Evolutionary conservation across 2,888 invertebrate species (phyloP).

Genomic region (Alloplasta piceator): DNA sequence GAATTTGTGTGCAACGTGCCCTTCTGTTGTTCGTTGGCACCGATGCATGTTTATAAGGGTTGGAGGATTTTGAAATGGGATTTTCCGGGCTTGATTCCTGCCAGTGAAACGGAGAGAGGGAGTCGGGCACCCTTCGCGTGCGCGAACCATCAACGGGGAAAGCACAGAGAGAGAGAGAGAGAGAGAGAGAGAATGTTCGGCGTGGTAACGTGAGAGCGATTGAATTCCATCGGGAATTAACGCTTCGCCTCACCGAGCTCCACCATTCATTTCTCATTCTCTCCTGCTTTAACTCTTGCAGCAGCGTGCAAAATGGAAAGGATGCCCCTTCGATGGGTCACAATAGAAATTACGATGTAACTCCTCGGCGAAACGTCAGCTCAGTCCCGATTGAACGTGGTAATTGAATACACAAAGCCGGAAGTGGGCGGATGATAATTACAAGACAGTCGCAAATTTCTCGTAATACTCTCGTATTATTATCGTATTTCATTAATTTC

Average conservation of each 20-base stretch:
- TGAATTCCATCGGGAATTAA: slow-evolving; percentile 61
- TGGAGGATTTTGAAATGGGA: slow-evolving; percentile 14
- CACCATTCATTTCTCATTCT: slow-evolving; percentile 16
- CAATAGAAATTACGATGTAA: slow-evolving; percentile 58
- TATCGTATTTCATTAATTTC: slow-evolving; percentile 19
- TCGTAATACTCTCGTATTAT: slow-evolving; percentile 29
- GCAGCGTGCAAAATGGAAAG: too few relatives aligned
- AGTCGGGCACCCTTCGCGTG: slow-evolving; percentile 24
- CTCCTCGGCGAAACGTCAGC: slow-evolving; percentile 37
- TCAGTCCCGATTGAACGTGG: slow-evolving; percentile 26
- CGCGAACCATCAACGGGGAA: slow-evolving; percentile 29
- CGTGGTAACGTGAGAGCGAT: slow-evolving; percentile 55
- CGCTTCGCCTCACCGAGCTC: slow-evolving; percentile 31
- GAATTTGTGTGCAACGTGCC: background rate
- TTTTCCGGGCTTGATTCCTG: slow-evolving; percentile 2
- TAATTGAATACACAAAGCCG: slow-evolving; percentile 50
- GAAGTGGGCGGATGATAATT: slow-evolving; percentile 50
- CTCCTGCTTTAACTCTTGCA: background rate
- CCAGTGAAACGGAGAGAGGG: background rate
- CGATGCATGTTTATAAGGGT: background rate
- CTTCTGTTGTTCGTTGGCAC: background rate
- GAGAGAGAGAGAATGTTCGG: background rate
- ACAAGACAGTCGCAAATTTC: slow-evolving; percentile 39
- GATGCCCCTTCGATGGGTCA: background rate
- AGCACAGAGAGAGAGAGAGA: background rate